phyloP scores from a whole-genome alignment of 2,113 vertebrate species.

The Martes martes region DNA sequence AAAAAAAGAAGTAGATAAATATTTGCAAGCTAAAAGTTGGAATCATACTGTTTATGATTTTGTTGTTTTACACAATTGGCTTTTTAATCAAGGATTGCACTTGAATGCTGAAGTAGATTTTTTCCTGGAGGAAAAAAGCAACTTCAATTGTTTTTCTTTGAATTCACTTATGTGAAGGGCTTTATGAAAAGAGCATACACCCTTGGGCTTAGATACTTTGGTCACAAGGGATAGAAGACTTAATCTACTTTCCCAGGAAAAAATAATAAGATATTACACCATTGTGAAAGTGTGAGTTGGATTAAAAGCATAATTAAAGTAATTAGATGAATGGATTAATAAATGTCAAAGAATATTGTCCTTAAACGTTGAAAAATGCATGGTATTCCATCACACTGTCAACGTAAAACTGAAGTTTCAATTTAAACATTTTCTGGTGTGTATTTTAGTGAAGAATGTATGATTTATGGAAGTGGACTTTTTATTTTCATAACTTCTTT shows the following conservation, averaged over 20 bases:
- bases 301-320: neutral
- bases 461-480: neutral
- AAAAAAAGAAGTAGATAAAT: neutral
- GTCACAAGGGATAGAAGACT: neutral
- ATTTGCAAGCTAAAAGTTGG: neutral
- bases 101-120: neutral
- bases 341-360: neutral
- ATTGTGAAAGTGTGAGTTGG: neutral
- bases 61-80: neutral
- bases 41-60: neutral
- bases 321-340: neutral
- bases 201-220: neutral
- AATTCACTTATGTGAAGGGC: neutral
- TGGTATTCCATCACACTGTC: neutral
- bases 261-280: neutral
- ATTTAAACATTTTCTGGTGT: neutral
- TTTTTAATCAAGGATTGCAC: neutral
- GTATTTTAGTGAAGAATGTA: neutral
- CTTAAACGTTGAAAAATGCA: neutral
- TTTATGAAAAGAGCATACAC: neutral
- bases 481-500: neutral
- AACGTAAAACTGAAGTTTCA: neutral
- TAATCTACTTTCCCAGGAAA: neutral
- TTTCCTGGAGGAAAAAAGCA: neutral
- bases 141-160: neutral